Conservation (phyloP, 1,140 invertebrate species). For the Bombus ignitus region DNA sequence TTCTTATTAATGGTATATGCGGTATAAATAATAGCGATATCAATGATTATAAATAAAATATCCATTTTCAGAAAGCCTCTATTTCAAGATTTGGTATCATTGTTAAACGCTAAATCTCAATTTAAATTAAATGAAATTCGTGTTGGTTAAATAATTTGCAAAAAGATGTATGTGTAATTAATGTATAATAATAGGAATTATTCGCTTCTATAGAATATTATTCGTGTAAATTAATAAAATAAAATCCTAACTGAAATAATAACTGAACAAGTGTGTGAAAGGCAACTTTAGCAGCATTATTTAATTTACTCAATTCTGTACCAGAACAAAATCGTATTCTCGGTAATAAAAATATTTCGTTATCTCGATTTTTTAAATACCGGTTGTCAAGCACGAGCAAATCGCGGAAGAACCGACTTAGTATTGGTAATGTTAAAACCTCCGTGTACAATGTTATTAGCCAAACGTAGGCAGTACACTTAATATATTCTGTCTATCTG, state of each 20-base stretch:
- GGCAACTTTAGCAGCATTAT: not conserved
- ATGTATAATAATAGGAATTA: not conserved
- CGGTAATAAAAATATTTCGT: not conserved
- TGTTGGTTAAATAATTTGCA: not conserved
- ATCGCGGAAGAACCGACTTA: not conserved
- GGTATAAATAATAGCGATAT: too few species aligned
- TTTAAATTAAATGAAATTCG: not conserved
- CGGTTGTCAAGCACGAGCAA: not conserved
- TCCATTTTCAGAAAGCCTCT: not conserved
- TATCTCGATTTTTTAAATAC: not conserved
- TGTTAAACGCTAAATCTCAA: not conserved
- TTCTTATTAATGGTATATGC: not conserved
- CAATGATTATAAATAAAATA: not conserved
- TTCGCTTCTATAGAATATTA: not conserved
- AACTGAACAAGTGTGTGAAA: not conserved
- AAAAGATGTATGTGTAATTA: not conserved
- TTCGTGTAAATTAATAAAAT: too few species aligned
- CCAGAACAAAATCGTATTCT: not conserved
- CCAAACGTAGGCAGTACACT: not conserved
- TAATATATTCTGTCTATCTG: slow-evolving; percentile 28
- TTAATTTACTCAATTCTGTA: not conserved
- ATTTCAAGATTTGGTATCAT: not conserved
- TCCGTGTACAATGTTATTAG: slow-evolving; percentile 11
- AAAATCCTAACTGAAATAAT: not conserved
- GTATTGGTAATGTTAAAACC: not conserved